Base-by-base conservation (phyloP, 2,113 vertebrate species). In the Scytalopus superciliaris region DNA sequence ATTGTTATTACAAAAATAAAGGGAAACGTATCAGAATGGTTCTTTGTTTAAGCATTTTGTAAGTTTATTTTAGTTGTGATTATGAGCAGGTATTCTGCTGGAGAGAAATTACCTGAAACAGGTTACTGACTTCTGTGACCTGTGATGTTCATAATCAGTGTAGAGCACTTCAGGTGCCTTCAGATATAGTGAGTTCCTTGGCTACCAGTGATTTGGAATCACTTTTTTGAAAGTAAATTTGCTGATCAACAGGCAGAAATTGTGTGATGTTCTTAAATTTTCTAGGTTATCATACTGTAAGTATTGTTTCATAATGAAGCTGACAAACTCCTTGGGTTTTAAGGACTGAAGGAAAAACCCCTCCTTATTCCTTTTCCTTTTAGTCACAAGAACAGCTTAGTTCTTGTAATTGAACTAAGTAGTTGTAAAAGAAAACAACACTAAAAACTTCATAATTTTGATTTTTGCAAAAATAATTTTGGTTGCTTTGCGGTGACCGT, bases 81-180 rank as follows among this genome's bases (percentile, higher is more conserved):
- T 78, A 30, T 33, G 14, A 44, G 22, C 6, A 30, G 39, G 28
- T 57, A 40, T 27, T 79, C 19, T 72, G 14, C 19, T 21, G n/a
- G 52, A 40, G 53, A 74, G 81, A 76, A 81, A 37, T 62, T 6
- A 59, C 5, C 45, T 73, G 37, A 35, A 72, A 30, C 9, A 10
- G 12, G 12, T 59, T 60, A 23, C 19, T 74, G 35, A 13, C 24
- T 70, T 40, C 57, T 95, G 64, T 55, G 31, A 44, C 45, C 68
- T 39, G 0, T n/a, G 42, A 30, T 23, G 47, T n/a, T 63, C 64
- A 17, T 28, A 6, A 40, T 1, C 84, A n/a, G 10, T 55, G 33
- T 8, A 75, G 69, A 84, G 30, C 39, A 31, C 30, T 67, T 86
- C 7, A 55, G 24, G 5, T 83, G 23, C n/a, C 67, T 82, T 81